These are phyloP conservation scores for Steromphala cineraria DNA, from an alignment of 2,888 invertebrate species.

Conservation along the genomic window DNA sequence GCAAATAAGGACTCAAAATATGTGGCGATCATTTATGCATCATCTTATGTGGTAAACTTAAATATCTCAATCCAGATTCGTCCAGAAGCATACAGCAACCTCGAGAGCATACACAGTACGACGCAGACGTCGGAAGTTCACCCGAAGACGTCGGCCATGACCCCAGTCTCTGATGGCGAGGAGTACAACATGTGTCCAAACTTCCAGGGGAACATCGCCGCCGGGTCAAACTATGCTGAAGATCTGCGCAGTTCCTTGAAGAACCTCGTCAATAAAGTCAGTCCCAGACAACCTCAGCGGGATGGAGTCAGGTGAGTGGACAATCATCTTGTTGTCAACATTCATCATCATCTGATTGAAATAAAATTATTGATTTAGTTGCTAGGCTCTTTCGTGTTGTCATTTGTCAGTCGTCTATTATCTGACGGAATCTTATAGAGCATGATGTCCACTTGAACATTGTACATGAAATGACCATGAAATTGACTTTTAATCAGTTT, in stretches of 20 bases:
- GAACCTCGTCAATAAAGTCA: slow-evolving; percentile 89
- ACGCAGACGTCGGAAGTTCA: not conserved
- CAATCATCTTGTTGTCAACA: too few species aligned
- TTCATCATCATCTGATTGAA: too few species aligned
- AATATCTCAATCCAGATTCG: slow-evolving; percentile 28
- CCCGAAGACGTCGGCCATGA: not conserved
- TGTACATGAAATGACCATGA: too few species aligned
- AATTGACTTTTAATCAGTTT: too few species aligned
- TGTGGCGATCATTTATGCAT: too few species aligned
- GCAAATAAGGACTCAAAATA: not conserved
- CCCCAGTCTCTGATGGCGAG: slow-evolving; percentile 68
- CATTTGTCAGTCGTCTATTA: too few species aligned
- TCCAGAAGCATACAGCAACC: slow-evolving; percentile 32
- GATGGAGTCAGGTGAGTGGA: too few species aligned
- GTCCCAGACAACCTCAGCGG: slow-evolving; percentile 78
- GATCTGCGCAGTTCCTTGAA: slow-evolving; percentile 88
- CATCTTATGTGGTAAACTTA: not conserved
- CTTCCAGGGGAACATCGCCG: slow-evolving; percentile 85
- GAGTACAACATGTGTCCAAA: slow-evolving; percentile 87
- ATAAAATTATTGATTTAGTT: too few species aligned
- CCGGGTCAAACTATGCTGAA: slow-evolving; percentile 77
- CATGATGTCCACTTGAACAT: too few species aligned
- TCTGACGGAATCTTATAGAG: too few species aligned
- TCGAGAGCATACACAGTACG: slow-evolving; percentile 26
- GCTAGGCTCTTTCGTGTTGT: too few species aligned